These are phyloP conservation scores for Heloderma charlesbogerti DNA, from an alignment of 2,113 vertebrate species.

Conservation along the genomic window DNA sequence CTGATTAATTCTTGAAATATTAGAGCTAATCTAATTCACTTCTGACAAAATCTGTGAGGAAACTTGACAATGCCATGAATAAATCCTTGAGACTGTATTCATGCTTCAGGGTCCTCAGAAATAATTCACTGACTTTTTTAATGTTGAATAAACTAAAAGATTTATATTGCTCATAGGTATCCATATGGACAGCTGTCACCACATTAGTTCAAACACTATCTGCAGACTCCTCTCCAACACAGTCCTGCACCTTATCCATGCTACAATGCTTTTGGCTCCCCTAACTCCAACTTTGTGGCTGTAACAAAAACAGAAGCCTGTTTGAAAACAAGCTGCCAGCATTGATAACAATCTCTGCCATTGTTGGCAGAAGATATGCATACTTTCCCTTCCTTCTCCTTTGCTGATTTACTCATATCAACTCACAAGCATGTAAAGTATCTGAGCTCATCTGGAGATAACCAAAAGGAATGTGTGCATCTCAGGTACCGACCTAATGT, in stretches of 20 bases:
- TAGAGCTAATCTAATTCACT: constrained; percentile 43
- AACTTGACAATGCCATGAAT: constrained; percentile 52
- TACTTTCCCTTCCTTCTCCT: constrained; percentile 43
- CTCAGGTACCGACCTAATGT: constrained; percentile 29
- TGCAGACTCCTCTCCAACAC: constrained; percentile 7
- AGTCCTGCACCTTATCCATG: not conserved
- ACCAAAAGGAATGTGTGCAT: constrained; percentile 35
- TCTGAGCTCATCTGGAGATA: constrained; percentile 25
- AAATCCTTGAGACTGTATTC: constrained; percentile 46
- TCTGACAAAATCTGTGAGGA: constrained; percentile 51
- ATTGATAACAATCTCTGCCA: constrained; percentile 31
- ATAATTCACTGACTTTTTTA: constrained; percentile 57
- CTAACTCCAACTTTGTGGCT: not conserved
- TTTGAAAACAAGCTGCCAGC: constrained; percentile 6
- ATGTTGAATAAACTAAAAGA: constrained; percentile 49
- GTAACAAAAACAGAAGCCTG: not conserved
- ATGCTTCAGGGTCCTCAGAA: constrained; percentile 46
- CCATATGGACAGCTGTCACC: constrained; percentile 46
- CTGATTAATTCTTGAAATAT: constrained; percentile 35
- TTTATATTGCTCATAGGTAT: constrained; percentile 51
- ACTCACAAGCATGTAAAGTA: constrained; percentile 45
- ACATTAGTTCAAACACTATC: constrained; percentile 38
- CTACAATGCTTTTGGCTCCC: not conserved
- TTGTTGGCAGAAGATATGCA: constrained; percentile 5
- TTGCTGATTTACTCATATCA: constrained; percentile 12